Conservation (phyloP, 2,888 invertebrate species). For the Aphodius sticticus region DNA sequence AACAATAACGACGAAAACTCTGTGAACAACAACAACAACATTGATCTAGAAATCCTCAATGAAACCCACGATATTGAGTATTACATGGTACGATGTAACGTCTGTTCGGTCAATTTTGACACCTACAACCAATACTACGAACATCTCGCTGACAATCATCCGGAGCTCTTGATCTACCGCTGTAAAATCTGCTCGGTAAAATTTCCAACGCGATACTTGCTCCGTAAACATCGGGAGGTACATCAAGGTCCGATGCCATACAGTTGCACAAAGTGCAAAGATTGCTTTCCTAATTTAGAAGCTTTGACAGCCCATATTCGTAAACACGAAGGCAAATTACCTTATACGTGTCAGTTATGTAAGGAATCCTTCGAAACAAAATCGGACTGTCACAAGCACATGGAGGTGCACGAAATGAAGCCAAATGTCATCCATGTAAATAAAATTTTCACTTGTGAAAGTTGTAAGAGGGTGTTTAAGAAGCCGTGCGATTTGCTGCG, state of each 20-base stretch:
- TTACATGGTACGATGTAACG: conserved; percentile 37
- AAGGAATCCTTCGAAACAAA: conserved; percentile 51
- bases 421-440: conserved; percentile 33
- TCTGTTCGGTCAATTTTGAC: conserved; percentile 37
- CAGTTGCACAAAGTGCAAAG: conserved; percentile 50
- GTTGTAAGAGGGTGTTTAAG: conserved; percentile 53
- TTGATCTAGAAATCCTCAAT: conserved; percentile 30
- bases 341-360: conserved; percentile 54
- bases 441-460: conserved; percentile 53
- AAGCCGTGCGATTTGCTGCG: conserved; percentile 57
- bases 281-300: conserved; percentile 50
- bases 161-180: conserved; percentile 40
- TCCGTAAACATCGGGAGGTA: conserved; percentile 54
- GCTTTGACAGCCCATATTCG: conserved; percentile 54
- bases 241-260: conserved; percentile 58
- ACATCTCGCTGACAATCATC: conserved; percentile 39
- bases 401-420: conserved; percentile 52
- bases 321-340: conserved; percentile 55
- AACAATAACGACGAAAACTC: conserved; percentile 23
- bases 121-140: conserved; percentile 34
- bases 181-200: conserved; percentile 55
- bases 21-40: conserved; percentile 17
- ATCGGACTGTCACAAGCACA: conserved; percentile 50
- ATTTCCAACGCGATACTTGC: conserved; percentile 49
- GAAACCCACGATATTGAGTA: conserved; percentile 31